These are phyloP conservation scores for Bradysia coprophila DNA, from an alignment of 1,140 invertebrate genomes.

Conservation along the genomic window DNA sequence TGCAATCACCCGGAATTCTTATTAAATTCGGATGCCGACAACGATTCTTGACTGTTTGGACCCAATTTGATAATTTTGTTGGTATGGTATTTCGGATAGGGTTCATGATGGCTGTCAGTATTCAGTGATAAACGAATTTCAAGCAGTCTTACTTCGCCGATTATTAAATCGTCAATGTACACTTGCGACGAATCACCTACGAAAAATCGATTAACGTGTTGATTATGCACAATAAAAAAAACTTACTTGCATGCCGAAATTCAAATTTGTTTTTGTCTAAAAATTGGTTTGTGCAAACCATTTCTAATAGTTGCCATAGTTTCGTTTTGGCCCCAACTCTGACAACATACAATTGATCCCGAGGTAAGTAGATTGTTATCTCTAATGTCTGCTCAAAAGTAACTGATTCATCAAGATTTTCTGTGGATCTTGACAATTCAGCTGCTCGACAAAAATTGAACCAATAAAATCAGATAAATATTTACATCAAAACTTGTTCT, in stretches of 20 bases:
- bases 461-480: background rate
- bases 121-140: conserved; percentile 22
- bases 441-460: background rate
- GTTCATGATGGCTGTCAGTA: conserved; percentile 9
- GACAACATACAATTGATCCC: conserved; percentile 51
- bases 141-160: conserved; percentile 20
- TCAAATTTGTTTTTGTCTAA: conserved; percentile 56
- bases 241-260: conserved; percentile 55
- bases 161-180: conserved; percentile 20
- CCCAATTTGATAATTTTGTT: conserved; percentile 17
- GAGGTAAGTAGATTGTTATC: conserved; percentile 51
- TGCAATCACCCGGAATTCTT: conserved; percentile 19
- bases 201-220: background rate
- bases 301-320: conserved; percentile 44
- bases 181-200: conserved; percentile 22
- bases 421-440: conserved; percentile 17
- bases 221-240: background rate
- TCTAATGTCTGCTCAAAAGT: conserved; percentile 22
- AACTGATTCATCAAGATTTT: conserved; percentile 10
- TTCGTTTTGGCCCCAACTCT: conserved; percentile 34
- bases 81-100: conserved; percentile 18
- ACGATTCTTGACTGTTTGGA: conserved; percentile 14
- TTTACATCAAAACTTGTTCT: background rate
- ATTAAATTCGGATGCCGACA: conserved; percentile 23
- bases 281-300: conserved; percentile 65